phyloP scores from a whole-genome alignment of 2,113 vertebrate genomes.

The Pelobates fuscus region DNA sequence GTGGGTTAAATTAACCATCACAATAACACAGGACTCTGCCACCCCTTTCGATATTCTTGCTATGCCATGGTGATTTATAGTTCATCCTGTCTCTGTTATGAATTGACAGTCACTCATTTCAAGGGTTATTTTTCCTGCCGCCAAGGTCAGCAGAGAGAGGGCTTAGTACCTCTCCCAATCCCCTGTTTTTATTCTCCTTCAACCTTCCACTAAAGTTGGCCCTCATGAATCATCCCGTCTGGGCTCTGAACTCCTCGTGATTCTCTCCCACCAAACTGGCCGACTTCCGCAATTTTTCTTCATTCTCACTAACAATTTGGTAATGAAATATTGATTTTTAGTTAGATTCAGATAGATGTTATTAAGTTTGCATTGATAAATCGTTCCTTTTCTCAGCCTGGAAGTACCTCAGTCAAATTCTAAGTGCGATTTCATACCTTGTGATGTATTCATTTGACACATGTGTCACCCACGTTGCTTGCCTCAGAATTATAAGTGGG shows the following conservation, averaged over 20 bases:
- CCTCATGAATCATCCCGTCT: constrained; percentile 99
- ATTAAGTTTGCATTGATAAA: constrained; percentile 99
- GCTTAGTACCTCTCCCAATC: constrained; percentile 71
- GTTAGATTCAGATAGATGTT: constrained; percentile 99
- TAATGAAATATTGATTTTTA: constrained; percentile 99
- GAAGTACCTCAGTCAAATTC: constrained; percentile 88
- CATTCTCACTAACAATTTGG: constrained; percentile 99
- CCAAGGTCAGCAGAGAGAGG: constrained; percentile 88
- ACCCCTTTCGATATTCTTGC: neutral
- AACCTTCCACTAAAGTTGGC: constrained; percentile 70
- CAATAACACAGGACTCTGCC: neutral
- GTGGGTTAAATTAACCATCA: neutral
- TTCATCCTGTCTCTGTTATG: constrained; percentile 78
- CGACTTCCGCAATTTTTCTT: constrained; percentile 99
- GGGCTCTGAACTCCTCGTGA: constrained; percentile 90
- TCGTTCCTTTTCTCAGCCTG: constrained; percentile 84
- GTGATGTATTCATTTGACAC: constrained; percentile 82
- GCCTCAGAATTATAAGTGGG: constrained; percentile 56
- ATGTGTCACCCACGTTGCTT: constrained; percentile 69
- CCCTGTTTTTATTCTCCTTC: constrained; percentile 76
- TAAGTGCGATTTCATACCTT: constrained; percentile 80
- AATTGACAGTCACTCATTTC: constrained; percentile 91
- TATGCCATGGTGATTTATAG: constrained; percentile 78
- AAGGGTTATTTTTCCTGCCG: constrained; percentile 59
- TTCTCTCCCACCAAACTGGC: constrained; percentile 85